Percentiles rank a stretch among this genome's conserved stretches.
These are phyloP conservation scores for Coluber constrictor DNA, from an alignment of 2,797 vertebrate species.

Conservation along the genomic window DNA sequence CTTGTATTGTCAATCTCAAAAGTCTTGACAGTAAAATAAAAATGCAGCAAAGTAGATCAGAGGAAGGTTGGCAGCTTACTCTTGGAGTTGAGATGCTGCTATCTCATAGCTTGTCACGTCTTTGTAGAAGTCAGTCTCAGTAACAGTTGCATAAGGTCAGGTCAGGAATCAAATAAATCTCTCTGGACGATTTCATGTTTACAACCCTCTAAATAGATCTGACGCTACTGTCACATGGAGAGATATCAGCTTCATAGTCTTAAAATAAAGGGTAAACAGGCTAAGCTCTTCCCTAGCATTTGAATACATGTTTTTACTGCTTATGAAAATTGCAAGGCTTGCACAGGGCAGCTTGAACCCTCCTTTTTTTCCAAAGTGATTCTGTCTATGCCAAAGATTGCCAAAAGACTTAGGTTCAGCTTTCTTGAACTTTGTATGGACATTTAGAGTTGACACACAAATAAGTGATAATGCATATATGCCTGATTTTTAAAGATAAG, in stretches of 20 bases:
- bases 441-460: background rate
- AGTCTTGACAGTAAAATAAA: background rate
- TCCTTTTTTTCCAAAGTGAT: background rate
- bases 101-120: background rate
- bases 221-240: slow-evolving; percentile 46
- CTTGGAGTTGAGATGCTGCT: background rate
- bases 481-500: background rate
- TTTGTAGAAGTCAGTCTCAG: background rate
- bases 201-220: slow-evolving; percentile 59
- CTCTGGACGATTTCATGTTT: slow-evolving; percentile 47
- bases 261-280: slow-evolving; percentile 1
- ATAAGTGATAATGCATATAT: background rate
- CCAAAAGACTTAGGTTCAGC: background rate
- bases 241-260: slow-evolving; percentile 55
- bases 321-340: background rate
- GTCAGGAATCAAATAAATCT: slow-evolving; percentile 31
- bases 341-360: fast-evolving
- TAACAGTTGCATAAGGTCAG: slow-evolving; percentile 5
- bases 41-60: background rate
- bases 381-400: background rate
- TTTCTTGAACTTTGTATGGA: background rate
- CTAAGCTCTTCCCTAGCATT: background rate
- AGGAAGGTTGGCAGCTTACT: background rate
- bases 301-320: background rate
- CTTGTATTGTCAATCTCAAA: background rate